Evolutionary conservation across 2,888 invertebrate species (phyloP).

Genomic region (Macrophya alboannulata): DNA sequence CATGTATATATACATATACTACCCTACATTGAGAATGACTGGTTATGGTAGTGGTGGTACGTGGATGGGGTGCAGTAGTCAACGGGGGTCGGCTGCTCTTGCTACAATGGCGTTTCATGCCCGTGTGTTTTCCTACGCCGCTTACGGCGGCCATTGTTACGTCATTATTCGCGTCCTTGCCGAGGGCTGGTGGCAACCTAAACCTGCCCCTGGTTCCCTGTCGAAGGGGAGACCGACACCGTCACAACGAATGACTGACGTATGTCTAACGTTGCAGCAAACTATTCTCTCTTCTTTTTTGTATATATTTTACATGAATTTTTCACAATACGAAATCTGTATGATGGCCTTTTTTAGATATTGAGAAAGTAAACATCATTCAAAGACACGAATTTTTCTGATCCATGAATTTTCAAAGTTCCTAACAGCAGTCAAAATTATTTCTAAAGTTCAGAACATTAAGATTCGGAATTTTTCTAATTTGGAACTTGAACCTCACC

Average conservation of each 20-base stretch:
- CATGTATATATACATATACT: background rate
- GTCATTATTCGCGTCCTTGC: slow-evolving; percentile 76
- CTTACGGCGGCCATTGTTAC: slow-evolving; percentile 78
- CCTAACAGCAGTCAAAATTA: no score
- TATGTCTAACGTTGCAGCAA: background rate
- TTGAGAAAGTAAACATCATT: background rate
- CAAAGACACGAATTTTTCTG: background rate
- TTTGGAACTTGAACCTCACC: background rate
- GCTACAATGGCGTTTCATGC: slow-evolving; percentile 63
- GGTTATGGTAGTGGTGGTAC: background rate
- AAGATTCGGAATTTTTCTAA: no score
- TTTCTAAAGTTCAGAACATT: no score
- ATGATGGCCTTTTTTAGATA: background rate
- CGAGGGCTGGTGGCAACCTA: slow-evolving; percentile 57
- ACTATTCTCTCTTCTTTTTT: background rate
- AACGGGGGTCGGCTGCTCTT: slow-evolving; percentile 21
- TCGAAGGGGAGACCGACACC: slow-evolving; percentile 3
- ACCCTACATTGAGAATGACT: background rate
- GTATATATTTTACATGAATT: background rate
- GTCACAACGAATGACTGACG: slow-evolving; percentile 37
- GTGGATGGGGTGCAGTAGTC: slow-evolving; percentile 22
- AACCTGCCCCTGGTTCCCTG: slow-evolving; percentile 9
- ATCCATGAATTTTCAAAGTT: background rate
- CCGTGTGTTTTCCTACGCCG: slow-evolving; percentile 71
- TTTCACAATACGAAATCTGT: background rate